Base-by-base conservation (phyloP, 2,113 vertebrate species). In the Suncus etruscus region DNA sequence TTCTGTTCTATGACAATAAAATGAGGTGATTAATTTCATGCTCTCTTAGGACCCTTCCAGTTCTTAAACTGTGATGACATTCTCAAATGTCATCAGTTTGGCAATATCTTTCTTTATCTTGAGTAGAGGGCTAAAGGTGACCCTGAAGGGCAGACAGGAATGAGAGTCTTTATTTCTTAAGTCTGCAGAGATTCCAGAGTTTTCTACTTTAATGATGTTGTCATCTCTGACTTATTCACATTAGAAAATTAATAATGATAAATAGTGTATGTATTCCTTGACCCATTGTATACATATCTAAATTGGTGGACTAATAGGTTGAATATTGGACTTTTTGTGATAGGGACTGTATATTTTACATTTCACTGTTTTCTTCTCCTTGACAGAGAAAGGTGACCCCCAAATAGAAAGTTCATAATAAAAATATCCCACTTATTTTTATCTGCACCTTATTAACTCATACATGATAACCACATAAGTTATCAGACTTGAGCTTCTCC, bases 1-100 rank as follows among this genome's bases (percentile, higher is more conserved):
- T 82, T 75, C 47, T 80, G 31, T 96, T 91, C 74, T 84, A 20
- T 31, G 70, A 78, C 66, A 91, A 83, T 90, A 86, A 91, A 96
- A 93, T 84, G 80, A 96, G 39, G 31, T 81, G 91, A 66, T 25
- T 29, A 66, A 39, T 91, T 95, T 93, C 81, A 70, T 72, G 80
- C 65, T 94, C 83, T 95, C 95, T 81, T 20, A 86, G 89, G 90
- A 81, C 88, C 51, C 63, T 89, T 91, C 76, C 80, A 84, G 1
- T 69, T 77, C 45, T 66, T 81, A 94, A 90, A 86, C 83, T 93
- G 84, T 90, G 80, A 88, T 61, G 58, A 61, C 58, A 61, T 72
- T 94, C 68, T 91, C 90, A 95, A 95, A 96, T 93, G 92, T 94
- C 95, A 92, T 93, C 76, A 82, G 29, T 74, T 95, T 96, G 94